Evolutionary conservation across 2,113 vertebrate genomes (phyloP), one percentile per base, ranked within the genome.

Genomic region (Cyanoliseus patagonus): DNA sequence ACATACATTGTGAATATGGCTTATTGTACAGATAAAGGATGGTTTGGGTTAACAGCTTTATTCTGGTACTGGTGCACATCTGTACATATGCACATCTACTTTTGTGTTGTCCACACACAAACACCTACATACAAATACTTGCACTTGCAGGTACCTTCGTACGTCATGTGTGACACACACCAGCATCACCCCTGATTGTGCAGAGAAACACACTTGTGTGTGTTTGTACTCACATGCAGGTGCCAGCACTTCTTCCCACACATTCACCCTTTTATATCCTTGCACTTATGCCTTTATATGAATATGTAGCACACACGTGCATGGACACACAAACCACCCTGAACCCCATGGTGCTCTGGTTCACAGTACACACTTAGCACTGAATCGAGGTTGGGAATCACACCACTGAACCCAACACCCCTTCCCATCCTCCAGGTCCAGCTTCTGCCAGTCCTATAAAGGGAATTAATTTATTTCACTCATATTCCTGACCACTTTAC

Each of bases 1-100:
- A 39, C 7, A 9, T 20, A 11, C 2, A 3, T 5, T 9, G 14
- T n/a, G n/a, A 31, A 24, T 3, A 0, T 7, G 31, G 13, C 5
- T 30, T 13, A 8, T 13, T 6, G 11, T 9, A 42, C 5, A 33
- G 30, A 11, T 15, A 20, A 39, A 62, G 53, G 53, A 20, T 25
- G 87, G 7, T 11, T 20, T 46, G 15, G 24, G n/a, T 39, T 39
- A 39, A 25, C 39, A n/a, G 33, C n/a, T 30, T 53, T 9, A 11
- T 13, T n/a, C 9, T 30, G 28, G 53, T 28, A 7, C 19, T 14
- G 62, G 19, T 10, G n/a, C 9, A 4, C 24, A 6, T 22, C 46
- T 35, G 12, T 5, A 13, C 62, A 24, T 15, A 7, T 3, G 30
- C 25, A 47, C 24, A 3, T 0, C 1, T 20, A 17, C 4, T 16